These are phyloP conservation scores for Oreocharis arfaki DNA, from an alignment of 2,113 vertebrate species.

Conservation along the genomic window DNA sequence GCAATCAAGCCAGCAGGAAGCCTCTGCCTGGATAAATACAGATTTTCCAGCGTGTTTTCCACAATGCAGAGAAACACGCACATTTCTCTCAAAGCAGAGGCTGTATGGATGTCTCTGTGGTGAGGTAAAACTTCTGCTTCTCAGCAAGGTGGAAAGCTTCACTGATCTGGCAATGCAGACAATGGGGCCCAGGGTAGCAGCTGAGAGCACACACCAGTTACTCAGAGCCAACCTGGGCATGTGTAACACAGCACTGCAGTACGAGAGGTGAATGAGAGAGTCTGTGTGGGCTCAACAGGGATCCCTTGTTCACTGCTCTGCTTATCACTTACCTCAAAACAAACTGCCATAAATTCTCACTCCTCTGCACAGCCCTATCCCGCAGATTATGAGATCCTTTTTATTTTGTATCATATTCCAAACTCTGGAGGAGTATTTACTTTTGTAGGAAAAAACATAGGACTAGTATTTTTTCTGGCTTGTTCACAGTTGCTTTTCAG, in stretches of 20 bases:
- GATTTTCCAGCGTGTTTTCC: neutral
- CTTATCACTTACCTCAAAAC: neutral
- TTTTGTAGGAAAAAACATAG: neutral
- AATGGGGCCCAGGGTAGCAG: neutral
- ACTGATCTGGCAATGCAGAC: neutral
- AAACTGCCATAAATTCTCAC: neutral
- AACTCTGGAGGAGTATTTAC: neutral
- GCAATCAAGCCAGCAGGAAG: neutral
- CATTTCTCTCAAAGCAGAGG: neutral
- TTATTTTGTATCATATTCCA: neutral
- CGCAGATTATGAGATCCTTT: neutral
- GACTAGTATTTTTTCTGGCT: neutral
- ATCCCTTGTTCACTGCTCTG: neutral
- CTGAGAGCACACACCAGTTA: neutral
- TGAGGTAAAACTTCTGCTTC: neutral
- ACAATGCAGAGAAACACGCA: neutral
- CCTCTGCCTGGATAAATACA: neutral
- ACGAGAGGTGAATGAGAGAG: neutral
- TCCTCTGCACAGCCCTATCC: neutral
- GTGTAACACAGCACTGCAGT: neutral
- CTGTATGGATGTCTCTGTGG: neutral
- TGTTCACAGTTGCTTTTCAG: neutral
- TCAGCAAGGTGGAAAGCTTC: neutral
- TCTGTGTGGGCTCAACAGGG: accelerated
- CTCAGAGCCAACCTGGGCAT: neutral